Base-by-base conservation (phyloP, 1,140 invertebrate species). In the Hormaphis cornu region DNA sequence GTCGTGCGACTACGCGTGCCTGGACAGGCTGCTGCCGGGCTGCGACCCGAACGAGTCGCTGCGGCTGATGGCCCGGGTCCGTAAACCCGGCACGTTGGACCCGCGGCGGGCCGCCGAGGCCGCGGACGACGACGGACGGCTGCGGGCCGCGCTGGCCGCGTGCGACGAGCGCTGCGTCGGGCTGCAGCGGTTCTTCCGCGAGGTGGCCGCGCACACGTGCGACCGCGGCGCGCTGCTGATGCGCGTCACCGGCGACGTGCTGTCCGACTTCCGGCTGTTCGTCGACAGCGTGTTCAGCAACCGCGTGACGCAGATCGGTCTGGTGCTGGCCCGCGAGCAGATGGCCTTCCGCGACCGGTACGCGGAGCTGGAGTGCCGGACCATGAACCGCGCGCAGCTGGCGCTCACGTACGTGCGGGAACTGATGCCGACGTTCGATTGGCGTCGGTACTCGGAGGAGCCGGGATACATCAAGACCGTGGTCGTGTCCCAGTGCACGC, bases 261-360 rank as follows among this genome's bases (percentile, higher is more conserved):
- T 66, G 14, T 33, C 61, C 14, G 61, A 66, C 1, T 66, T 66
- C 30, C 61, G 61, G 18, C 14, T 16, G 20, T 66, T 66, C 30
- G 44, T 66, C 6, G 28, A 48, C 44, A 30, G 8, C 0, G 28
- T 66, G 5, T 66, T 66, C 3, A 35, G 28, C 18, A 66, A 66
- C 18, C 44, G 61, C 0, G 61, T 50, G 20, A 35, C 44, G 2
- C 61, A 66, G 28, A 66, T 66, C 30, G 44, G 61, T 0, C 16
- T 50, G 44, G 61, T 66, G 18, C 14, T 66, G 12, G 61, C 44
- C 0, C 44, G 61, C 5, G 61, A 66, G 3, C 61, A 66, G 0
- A 35, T 48, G 18, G 12, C 44, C 0, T 12, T 66, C 4, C 40
- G 44, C 1, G 26, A 46, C 12, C n/a, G 28, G 14, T 66, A 50